Base-by-base conservation (phyloP, 30 jellyfish, hydroid and myxozoan species). In the Pelagia noctiluca region DNA sequence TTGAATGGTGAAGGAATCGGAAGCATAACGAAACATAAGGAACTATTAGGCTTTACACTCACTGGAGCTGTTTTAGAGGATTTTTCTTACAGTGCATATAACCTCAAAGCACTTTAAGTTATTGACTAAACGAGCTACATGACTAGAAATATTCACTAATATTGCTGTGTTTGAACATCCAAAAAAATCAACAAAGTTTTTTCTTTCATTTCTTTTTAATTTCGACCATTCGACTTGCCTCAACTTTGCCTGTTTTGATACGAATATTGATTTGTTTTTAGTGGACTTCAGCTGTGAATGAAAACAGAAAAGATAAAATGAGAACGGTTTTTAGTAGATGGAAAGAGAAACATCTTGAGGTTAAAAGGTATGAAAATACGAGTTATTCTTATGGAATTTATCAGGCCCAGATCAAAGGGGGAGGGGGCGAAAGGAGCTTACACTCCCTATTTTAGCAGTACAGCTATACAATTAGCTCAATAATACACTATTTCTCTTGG, bases 261-360 rank as follows among this genome's bases (percentile, higher is more conserved):
- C 57, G 12, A 5, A 16, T 42, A 16, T 42, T 42, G 8, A 42
- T 42, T 42, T 42, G 8, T 5, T 42, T 42, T 42, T 42, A 42
- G 57, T 42, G 57, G 57, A 42, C 57, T 5, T 5, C 57, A 16
- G 57, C 57, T 16, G 57, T 42, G 57, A 8, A 42, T 8, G 16
- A 5, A 16, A 16, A 5, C 12, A 42, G 12, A 16, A 42, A 42
- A 16, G 57, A 42, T 16, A 42, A 72, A 37, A 66, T 63, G 75
- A 63, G 74, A 32, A 4, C 72, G 0, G 80, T 79, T 36, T 79
- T 77, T 36, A 22, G 3, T 54, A 67, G 31, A 62, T 78, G 89
- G 82, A 36, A 61, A 8, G 70, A 77, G 35, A 75, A 11, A 29
- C 87, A 75, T 22, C 57, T 75, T 29, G 65, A 50, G 64, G 33